phyloP scores from a whole-genome alignment of 2,888 invertebrate genomes.

The Corbicula japonica region DNA sequence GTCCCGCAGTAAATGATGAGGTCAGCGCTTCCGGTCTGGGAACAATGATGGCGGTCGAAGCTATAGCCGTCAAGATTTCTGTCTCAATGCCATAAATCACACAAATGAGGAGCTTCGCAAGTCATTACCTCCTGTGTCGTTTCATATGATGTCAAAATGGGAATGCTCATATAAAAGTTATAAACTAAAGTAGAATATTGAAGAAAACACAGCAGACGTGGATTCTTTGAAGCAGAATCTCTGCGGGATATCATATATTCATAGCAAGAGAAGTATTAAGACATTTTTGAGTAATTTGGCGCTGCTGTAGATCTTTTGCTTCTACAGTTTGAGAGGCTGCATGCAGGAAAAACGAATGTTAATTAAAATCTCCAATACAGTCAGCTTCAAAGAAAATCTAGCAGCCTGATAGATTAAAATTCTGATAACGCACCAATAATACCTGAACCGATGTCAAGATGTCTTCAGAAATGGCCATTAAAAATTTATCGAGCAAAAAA shows the following conservation, averaged over 20 bases:
- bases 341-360: slow-evolving; percentile 42
- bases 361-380: slow-evolving; percentile 37
- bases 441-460: slow-evolving; percentile 38
- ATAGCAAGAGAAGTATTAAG: slow-evolving; percentile 59
- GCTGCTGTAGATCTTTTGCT: slow-evolving; percentile 64
- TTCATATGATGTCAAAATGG: slow-evolving; percentile 63
- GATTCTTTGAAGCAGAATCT: slow-evolving; percentile 46
- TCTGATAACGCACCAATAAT: slow-evolving; percentile 49
- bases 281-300: slow-evolving; percentile 62
- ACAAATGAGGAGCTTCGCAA: slow-evolving; percentile 52
- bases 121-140: slow-evolving; percentile 59
- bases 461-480: slow-evolving; percentile 56
- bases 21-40: slow-evolving; percentile 65
- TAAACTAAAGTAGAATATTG: slow-evolving; percentile 58
- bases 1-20: slow-evolving; percentile 63
- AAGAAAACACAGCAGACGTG: slow-evolving; percentile 37
- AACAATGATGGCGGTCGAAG: slow-evolving; percentile 53
- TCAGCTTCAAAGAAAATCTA: slow-evolving; percentile 44
- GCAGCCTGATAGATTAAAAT: slow-evolving; percentile 41
- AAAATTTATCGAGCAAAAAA: slow-evolving; percentile 55
- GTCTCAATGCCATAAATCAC: slow-evolving; percentile 61
- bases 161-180: slow-evolving; percentile 64
- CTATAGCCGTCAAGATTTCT: slow-evolving; percentile 50
- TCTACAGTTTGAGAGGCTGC: slow-evolving; percentile 26
- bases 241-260: slow-evolving; percentile 46